Evolutionary conservation across 2,113 vertebrate genomes (phyloP).

Genomic region (Aspidoscelis tigris): DNA sequence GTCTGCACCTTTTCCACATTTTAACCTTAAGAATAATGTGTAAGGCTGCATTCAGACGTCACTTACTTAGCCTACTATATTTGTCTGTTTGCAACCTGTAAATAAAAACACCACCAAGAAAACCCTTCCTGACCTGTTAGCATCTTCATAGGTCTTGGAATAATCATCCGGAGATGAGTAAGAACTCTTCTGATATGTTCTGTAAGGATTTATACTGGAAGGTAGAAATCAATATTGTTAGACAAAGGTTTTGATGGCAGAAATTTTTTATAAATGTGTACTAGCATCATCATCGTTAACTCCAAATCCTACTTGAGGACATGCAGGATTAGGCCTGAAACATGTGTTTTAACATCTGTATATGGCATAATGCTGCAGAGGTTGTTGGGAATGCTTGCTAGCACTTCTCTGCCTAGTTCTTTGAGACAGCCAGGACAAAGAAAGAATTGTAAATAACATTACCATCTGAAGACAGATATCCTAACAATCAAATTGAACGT

Average conservation of each 20-base stretch:
- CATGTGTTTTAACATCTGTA: too few relatives aligned
- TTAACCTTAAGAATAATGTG: background rate
- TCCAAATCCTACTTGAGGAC: background rate
- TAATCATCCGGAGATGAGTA: slow-evolving; percentile 60
- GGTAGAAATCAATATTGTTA: background rate
- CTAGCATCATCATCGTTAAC: background rate
- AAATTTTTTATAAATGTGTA: background rate
- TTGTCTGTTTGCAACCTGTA: background rate
- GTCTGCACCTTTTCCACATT: background rate
- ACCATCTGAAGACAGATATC: too few relatives aligned
- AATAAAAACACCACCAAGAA: background rate
- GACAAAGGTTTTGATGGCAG: background rate
- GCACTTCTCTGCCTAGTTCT: background rate
- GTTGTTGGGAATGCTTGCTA: background rate
- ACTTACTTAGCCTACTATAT: background rate
- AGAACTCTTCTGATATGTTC: slow-evolving; percentile 56
- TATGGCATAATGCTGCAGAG: background rate
- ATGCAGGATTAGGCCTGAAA: background rate
- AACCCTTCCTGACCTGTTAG: slow-evolving; percentile 56
- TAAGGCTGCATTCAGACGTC: too few relatives aligned
- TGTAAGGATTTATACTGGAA: slow-evolving; percentile 60
- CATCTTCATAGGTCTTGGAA: slow-evolving; percentile 62
- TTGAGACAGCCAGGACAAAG: background rate
- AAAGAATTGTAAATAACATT: too few relatives aligned
- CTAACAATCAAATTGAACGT: too few relatives aligned